These are phyloP conservation scores for Drosophila cognata DNA, from an alignment of 2,888 invertebrate species.

Conservation along the genomic window DNA sequence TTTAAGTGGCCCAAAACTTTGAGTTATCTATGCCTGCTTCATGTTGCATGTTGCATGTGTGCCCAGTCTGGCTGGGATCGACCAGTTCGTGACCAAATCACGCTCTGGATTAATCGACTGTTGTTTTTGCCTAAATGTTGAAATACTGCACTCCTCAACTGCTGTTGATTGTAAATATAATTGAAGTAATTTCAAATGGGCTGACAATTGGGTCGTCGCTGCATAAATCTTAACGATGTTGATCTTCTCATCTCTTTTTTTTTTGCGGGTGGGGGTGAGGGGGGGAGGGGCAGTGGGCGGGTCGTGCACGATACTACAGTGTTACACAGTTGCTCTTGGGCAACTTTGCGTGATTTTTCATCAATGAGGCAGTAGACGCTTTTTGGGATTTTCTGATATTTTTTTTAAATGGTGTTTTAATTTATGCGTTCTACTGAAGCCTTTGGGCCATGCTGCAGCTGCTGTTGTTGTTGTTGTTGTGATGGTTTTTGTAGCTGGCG, in stretches of 20 bases:
- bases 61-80: conserved; percentile 13
- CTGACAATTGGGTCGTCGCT: conserved; percentile 72
- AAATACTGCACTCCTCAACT: not conserved
- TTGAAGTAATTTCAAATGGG: conserved; percentile 71
- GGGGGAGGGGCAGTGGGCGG: conserved; percentile 40
- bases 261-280: not conserved
- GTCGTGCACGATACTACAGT: conserved; percentile 21
- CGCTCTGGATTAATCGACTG: conserved; percentile 1
- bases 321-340: conserved; percentile 50
- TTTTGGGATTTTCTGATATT: conserved; percentile 25
- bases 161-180: conserved; percentile 56
- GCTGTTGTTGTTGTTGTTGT: not conserved
- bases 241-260: conserved; percentile 36
- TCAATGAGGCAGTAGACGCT: conserved; percentile 42
- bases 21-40: conserved; percentile 33
- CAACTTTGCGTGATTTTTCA: conserved; percentile 71
- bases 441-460: conserved; percentile 12
- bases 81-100: conserved; percentile 52
- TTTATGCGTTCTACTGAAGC: conserved; percentile 65
- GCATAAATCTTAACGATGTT: conserved; percentile 44
- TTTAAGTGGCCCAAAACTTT: conserved; percentile 50
- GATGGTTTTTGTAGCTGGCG: conserved; percentile 11
- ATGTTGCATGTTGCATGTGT: conserved; percentile 23
- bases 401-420: conserved; percentile 67
- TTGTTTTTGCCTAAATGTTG: conserved; percentile 9